These are phyloP conservation scores for Lerema accius DNA, from an alignment of 1,140 invertebrate species.

Conservation along the genomic window DNA sequence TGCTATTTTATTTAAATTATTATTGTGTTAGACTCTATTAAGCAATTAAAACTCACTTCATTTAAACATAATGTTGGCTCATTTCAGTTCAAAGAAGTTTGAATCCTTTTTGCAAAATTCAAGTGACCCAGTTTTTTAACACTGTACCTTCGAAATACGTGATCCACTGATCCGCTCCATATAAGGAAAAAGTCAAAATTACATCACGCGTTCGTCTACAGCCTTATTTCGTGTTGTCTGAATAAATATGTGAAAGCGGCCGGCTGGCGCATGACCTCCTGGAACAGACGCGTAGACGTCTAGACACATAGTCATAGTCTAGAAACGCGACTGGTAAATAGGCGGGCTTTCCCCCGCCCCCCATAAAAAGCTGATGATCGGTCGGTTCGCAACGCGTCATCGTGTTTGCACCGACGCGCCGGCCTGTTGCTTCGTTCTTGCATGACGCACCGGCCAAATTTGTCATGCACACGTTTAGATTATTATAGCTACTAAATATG, in stretches of 20 bases:
- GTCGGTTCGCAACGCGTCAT: slow-evolving; percentile 34
- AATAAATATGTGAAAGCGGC: slow-evolving; percentile 71
- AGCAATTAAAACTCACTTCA: too few relatives aligned
- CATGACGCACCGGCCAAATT: slow-evolving; percentile 20
- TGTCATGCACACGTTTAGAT: slow-evolving; percentile 21
- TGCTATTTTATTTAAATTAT: too few relatives aligned
- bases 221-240: slow-evolving; percentile 54
- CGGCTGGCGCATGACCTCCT: slow-evolving; percentile 70
- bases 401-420: slow-evolving; percentile 33
- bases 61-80: too few relatives aligned
- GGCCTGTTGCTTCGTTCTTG: slow-evolving; percentile 27
- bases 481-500: slow-evolving; percentile 20
- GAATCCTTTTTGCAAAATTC: too few relatives aligned
- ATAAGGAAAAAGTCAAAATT: slow-evolving; percentile 48
- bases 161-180: background rate
- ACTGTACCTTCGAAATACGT: too few relatives aligned
- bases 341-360: slow-evolving; percentile 63
- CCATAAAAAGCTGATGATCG: slow-evolving; percentile 51
- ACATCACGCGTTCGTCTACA: slow-evolving; percentile 56
- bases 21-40: too few relatives aligned
- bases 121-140: too few relatives aligned
- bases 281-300: slow-evolving; percentile 76
- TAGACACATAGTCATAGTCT: slow-evolving; percentile 78
- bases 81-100: too few relatives aligned
- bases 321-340: slow-evolving; percentile 68